Evolutionary conservation across 2,797 vertebrate genomes (phyloP).

Genomic region (Falco berigora): DNA sequence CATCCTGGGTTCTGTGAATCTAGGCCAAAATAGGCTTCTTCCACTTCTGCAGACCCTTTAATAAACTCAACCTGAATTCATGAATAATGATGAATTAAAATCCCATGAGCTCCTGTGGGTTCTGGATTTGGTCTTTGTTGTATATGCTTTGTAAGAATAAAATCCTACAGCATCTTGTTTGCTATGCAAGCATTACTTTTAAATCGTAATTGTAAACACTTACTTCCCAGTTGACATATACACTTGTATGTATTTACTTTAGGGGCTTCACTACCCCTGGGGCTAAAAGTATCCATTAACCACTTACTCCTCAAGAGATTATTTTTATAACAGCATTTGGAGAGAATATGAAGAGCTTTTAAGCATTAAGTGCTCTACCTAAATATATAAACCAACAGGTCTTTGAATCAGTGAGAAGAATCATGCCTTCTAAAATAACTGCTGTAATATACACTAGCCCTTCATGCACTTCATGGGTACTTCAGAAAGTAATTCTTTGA

Average conservation of each 20-base stretch:
- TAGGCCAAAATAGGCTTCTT: not conserved
- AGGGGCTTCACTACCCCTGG: not conserved
- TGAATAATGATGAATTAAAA: not conserved
- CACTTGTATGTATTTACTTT: not conserved
- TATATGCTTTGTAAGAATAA: not conserved
- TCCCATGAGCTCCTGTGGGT: not conserved
- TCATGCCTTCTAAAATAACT: not conserved
- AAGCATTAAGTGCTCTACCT: not conserved
- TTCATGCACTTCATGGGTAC: not conserved
- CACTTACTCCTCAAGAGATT: not conserved
- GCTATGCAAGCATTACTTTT: not conserved
- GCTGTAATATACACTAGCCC: not conserved
- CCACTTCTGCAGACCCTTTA: not conserved
- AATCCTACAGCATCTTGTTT: not conserved
- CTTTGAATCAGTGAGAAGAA: not conserved
- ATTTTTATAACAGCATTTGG: constrained; percentile 23
- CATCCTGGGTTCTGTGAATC: not conserved
- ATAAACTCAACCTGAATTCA: not conserved
- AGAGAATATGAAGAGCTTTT: not conserved
- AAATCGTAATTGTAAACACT: not conserved
- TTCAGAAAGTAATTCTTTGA: not conserved
- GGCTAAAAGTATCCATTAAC: not conserved
- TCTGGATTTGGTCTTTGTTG: not conserved
- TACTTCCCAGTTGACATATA: not conserved
- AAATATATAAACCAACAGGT: not conserved